Evolutionary conservation across 2,113 vertebrate species (phyloP), one percentile per base, ranked within the genome.

Genomic region (Stercorarius parasiticus): DNA sequence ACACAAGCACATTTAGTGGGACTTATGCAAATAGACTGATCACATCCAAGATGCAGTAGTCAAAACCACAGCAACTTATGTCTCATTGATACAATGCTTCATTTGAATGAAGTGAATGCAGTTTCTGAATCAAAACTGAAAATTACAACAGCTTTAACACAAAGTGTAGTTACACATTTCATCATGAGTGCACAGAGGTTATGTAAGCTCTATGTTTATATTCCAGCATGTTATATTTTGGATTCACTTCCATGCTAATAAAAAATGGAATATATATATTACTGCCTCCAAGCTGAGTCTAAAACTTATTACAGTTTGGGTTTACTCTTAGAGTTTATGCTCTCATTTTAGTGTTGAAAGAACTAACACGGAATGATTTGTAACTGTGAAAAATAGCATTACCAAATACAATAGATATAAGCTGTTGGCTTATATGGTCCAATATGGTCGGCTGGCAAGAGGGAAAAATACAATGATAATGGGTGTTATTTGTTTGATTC

Each of bases 101-200:
- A 69, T 90, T 95, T 58, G 9, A 66, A 67, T 16, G 27, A 85
- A 1, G 4, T 52, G 23, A 95, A 62, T 73, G 22, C 15, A 84
- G 8, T 61, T 96, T 93, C 45, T 93, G 47, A 95, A 93, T 84
- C 47, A 92, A 93, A 96, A 42, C 25, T 85, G 83, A 94, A 74
- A 95, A 80, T 76, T 76, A 66, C 74, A 90, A 5, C 45, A 40
- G 27, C 62, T 95, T 82, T 78, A 94, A 93, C 55, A 72, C 43
- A 72, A 86, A 90, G 36, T 90, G 26, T 77, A 95, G 47, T 64
- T 92, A 74, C 43, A 77, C 22, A 56, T 93, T 97, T 94, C 64
- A 67, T 78, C 58, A 16, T 76, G 67, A 58, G 5, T 19, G 3
- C 5, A 32, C 3, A 32, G 47, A 86, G 53, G 47, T 77, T 71